A percentile compares a stretch with the other conserved stretches of the same genome.
phyloP scores from a whole-genome alignment of 2,113 vertebrate species.

The Donacobius atricapilla region DNA sequence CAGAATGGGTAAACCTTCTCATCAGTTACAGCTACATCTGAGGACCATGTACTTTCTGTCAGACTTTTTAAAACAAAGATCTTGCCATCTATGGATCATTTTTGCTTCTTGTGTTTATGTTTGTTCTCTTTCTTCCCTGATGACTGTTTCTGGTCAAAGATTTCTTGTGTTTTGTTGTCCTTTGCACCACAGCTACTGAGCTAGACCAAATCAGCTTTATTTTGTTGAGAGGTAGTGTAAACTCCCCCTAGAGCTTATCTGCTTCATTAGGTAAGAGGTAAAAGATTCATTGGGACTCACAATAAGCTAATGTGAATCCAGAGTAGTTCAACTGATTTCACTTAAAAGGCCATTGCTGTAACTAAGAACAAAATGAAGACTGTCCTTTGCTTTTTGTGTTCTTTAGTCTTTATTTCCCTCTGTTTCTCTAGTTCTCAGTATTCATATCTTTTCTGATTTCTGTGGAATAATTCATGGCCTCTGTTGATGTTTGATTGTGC shows the following conservation, averaged over 20 bases:
- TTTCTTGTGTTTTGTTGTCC: not conserved
- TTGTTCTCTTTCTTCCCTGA: not conserved
- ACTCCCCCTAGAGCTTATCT: not conserved
- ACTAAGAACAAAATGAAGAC: not conserved
- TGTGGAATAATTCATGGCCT: not conserved
- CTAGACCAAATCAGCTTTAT: not conserved
- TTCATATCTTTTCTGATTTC: not conserved
- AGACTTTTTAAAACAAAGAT: not conserved
- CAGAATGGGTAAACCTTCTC: not conserved
- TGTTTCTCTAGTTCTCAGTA: not conserved
- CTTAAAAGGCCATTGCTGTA: not conserved
- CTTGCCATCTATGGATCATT: not conserved
- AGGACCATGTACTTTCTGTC: not conserved
- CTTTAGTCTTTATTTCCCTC: not conserved
- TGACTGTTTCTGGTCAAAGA: not conserved
- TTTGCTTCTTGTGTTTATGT: not conserved
- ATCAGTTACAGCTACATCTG: not conserved
- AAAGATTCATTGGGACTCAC: not conserved
- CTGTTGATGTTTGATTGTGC: not conserved
- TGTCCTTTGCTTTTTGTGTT: not conserved
- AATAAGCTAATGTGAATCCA: not conserved
- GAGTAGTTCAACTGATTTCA: not conserved
- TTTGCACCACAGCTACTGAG: not conserved
- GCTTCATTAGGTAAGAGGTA: not conserved
- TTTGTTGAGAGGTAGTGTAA: not conserved